Percentiles rank a stretch among this genome's conserved stretches.
Evolutionary conservation across 2,113 vertebrate genomes (phyloP).

Genomic region (Orycteropus afer): DNA sequence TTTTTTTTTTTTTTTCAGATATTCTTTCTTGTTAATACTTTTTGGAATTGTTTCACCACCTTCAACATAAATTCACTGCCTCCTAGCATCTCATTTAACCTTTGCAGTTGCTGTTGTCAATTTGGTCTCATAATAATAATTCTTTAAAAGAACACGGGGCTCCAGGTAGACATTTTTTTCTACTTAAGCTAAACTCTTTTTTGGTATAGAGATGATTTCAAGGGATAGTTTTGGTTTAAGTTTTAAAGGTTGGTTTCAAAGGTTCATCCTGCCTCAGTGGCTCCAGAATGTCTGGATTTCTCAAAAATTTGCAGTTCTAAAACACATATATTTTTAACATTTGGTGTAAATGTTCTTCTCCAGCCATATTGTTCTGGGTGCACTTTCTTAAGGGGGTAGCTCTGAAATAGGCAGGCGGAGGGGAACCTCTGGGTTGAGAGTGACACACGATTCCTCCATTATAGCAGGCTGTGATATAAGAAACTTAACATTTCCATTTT

Average conservation of each 20-base stretch:
- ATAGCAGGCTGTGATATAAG: background rate
- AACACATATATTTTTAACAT: background rate
- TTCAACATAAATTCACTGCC: background rate
- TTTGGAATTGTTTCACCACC: background rate
- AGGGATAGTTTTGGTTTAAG: background rate
- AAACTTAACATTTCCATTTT: background rate
- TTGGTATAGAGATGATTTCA: background rate
- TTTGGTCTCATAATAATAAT: background rate
- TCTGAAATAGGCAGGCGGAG: background rate
- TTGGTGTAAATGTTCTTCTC: background rate
- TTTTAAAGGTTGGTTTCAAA: background rate
- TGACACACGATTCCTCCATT: accelerated
- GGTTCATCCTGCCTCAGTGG: background rate
- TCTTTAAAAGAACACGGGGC: background rate
- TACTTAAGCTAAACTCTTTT: background rate
- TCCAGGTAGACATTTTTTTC: background rate
- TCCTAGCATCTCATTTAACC: background rate
- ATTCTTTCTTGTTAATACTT: background rate
- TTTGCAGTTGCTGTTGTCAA: background rate
- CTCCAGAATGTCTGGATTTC: background rate
- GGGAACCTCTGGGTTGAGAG: background rate
- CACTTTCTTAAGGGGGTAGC: background rate
- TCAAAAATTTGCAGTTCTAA: background rate
- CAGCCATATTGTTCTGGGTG: background rate
- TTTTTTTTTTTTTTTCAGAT: too few species aligned